These are phyloP conservation scores for Anoura caudifer DNA, from an alignment of 2,113 vertebrate species.

Conservation along the genomic window DNA sequence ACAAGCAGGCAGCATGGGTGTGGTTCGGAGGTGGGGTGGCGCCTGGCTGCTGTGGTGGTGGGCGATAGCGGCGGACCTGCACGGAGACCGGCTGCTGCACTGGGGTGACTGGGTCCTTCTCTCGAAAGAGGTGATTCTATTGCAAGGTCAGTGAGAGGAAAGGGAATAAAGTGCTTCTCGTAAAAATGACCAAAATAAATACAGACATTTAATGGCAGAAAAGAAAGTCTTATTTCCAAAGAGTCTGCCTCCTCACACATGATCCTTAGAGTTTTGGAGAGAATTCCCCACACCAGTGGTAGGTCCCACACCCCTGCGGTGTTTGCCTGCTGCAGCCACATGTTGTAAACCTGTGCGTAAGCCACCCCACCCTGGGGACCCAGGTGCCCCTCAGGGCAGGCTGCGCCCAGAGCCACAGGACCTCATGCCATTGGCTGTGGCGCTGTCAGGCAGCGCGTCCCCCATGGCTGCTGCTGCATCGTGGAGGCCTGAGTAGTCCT, in stretches of 20 bases:
- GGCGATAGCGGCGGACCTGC: background rate
- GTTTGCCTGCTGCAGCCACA: constrained; percentile 51
- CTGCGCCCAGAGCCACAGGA: constrained; percentile 68
- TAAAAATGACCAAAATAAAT: constrained; percentile 86
- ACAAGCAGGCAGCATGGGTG: constrained; percentile 45
- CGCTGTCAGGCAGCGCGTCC: constrained; percentile 82
- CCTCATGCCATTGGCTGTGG: constrained; percentile 92
- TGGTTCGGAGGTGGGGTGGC: background rate
- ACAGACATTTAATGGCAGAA: constrained; percentile 82
- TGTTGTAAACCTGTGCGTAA: constrained; percentile 67
- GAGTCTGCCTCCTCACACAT: constrained; percentile 64
- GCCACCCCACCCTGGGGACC: constrained; percentile 18
- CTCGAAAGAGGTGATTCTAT: constrained; percentile 65
- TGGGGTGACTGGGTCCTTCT: constrained; percentile 66
- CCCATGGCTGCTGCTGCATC: constrained; percentile 83
- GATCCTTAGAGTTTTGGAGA: constrained; percentile 61
- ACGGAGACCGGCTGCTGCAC: constrained; percentile 13
- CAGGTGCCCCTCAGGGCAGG: background rate
- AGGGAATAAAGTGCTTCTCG: constrained; percentile 86
- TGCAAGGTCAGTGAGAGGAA: constrained; percentile 75
- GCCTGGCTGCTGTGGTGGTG: background rate
- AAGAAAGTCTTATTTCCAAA: constrained; percentile 72
- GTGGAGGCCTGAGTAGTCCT: constrained; percentile 94
- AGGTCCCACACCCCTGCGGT: constrained; percentile 45
- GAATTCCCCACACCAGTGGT: constrained; percentile 59